Conservation (phyloP, 1,140 invertebrate species). For the Yoshiicerus persimilis region DNA sequence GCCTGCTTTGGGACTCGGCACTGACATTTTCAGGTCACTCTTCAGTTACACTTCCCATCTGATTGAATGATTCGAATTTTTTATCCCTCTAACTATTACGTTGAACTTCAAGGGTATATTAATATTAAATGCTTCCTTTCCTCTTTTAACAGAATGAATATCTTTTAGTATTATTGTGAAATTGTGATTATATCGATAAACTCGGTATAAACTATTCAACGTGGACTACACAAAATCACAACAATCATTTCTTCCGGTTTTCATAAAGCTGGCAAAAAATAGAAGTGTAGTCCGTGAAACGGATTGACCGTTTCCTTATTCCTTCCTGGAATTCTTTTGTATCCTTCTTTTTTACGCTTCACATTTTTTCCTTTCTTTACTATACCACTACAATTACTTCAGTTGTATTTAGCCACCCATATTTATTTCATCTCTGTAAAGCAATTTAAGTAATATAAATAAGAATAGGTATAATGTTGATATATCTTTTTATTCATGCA, state of each 20-base stretch:
- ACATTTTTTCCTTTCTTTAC: background rate
- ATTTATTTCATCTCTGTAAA: no score
- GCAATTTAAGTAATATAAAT: no score
- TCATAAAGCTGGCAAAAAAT: background rate
- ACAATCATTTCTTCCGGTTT: background rate
- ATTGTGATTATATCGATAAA: background rate
- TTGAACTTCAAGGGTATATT: no score
- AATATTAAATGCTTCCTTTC: no score
- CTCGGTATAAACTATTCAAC: background rate
- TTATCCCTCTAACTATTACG: no score
- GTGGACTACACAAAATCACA: background rate
- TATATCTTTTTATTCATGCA: no score
- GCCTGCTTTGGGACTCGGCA: constrained; percentile 2
- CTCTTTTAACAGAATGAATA: background rate
- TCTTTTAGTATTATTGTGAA: no score
- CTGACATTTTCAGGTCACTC: background rate
- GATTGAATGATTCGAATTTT: constrained; percentile 14
- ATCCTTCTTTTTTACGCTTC: background rate
- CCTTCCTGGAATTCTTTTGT: background rate
- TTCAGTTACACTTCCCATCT: background rate
- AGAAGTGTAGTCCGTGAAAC: background rate
- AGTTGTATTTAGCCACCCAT: no score
- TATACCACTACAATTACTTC: background rate
- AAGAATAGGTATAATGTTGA: no score
- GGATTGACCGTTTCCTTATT: background rate